Percentiles rank a stretch among this genome's conserved stretches.
Conservation (phyloP, 2,888 invertebrate species). For the Mactromeris polynyma region DNA sequence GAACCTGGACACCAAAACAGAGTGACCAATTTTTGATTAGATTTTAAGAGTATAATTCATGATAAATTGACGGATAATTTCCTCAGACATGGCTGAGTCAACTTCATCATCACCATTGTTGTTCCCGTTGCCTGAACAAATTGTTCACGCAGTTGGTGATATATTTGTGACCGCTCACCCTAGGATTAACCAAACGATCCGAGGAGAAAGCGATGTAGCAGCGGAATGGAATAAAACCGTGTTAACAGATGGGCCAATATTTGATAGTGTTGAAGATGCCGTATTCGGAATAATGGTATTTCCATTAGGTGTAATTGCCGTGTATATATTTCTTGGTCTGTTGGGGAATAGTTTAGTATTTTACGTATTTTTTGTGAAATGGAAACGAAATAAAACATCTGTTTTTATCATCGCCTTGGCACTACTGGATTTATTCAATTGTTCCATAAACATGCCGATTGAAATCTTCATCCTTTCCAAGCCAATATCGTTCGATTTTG, state of each 20-base stretch:
- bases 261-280: constrained; percentile 33
- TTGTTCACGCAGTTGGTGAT: not conserved
- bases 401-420: constrained; percentile 66
- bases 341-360: constrained; percentile 60
- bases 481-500: constrained; percentile 55
- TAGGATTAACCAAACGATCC: too few relatives aligned
- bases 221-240: not conserved
- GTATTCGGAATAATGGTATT: constrained; percentile 48
- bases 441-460: constrained; percentile 63
- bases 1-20: not conserved
- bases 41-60: too few relatives aligned
- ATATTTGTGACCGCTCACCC: not conserved
- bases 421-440: constrained; percentile 60
- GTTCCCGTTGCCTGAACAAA: not conserved
- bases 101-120: not conserved
- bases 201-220: not conserved
- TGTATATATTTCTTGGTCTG: constrained; percentile 53
- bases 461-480: constrained; percentile 57
- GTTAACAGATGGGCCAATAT: constrained; percentile 48
- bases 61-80: too few relatives aligned
- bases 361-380: constrained; percentile 56
- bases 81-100: not conserved
- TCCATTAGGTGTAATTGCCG: constrained; percentile 47
- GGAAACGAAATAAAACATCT: constrained; percentile 59
- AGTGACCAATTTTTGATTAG: too few relatives aligned